Percentiles rank a stretch among this genome's conserved stretches.
phyloP scores from a whole-genome alignment of 2,113 vertebrate genomes.

The Taurulus bubalis region DNA sequence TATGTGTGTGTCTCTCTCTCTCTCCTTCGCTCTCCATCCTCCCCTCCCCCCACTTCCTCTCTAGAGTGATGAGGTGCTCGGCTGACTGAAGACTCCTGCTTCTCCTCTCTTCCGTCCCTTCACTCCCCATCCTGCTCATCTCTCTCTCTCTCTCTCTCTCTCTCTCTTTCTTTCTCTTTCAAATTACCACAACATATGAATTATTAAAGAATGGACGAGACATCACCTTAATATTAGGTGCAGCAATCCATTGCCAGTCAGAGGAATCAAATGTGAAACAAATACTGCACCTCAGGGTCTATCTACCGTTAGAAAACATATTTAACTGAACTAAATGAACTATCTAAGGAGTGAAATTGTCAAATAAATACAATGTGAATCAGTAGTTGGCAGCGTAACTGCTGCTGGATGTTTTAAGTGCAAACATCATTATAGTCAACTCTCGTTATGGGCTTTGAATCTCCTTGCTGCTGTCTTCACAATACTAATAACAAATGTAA shows the following conservation, averaged over 20 bases:
- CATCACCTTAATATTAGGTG: neutral
- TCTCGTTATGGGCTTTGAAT: neutral
- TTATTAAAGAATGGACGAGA: conserved; percentile 6
- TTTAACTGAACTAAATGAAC: conserved; percentile 3
- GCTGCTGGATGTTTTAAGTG: neutral
- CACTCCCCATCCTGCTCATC: neutral
- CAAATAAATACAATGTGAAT: neutral
- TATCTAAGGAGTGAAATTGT: neutral
- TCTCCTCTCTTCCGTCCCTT: neutral
- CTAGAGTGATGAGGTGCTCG: conserved; percentile 31
- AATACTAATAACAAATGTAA: neutral
- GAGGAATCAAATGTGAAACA: neutral
- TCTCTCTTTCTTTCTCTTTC: neutral
- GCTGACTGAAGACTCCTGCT: conserved; percentile 22
- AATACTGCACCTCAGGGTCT: too few species aligned
- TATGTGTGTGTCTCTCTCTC: conserved; percentile 15
- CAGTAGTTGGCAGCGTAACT: neutral
- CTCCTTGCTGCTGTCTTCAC: neutral
- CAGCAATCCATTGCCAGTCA: neutral
- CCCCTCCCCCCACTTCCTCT: conserved; percentile 34
- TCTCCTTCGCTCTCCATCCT: neutral
- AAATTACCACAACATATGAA: neutral
- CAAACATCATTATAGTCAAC: neutral
- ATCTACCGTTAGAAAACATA: neutral
- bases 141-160: neutral